Base-by-base conservation (phyloP, 1,140 invertebrate genomes). In the Zaprionus tsacasi region DNA sequence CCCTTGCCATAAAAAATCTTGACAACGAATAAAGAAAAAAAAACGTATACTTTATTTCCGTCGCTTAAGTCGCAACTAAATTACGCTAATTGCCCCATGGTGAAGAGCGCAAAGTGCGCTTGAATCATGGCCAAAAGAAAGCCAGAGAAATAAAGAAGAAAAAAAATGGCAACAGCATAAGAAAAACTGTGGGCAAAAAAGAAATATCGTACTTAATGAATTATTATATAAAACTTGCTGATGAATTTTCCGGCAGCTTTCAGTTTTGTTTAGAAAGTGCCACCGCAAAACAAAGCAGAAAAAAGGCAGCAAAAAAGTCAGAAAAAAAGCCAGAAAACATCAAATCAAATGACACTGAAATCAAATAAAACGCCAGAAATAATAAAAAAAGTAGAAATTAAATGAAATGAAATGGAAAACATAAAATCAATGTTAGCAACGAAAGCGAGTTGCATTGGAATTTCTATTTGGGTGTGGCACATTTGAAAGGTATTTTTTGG, bases 1-100 rank as follows among this genome's bases (percentile, higher is more conserved):
- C 21, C 45, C 33, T 13, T 13, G 40, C 45, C 30, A 15, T 38
- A 55, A 48, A 65, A 65, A 40, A 36, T 30, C 30, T 52, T 64
- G 61, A 52, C 61, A 66, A 45, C 15, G 35, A 30, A 45, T 33
- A 60, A 54, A 33, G 73, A 79, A 87, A 74, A 54, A 33, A 76
- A 79, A 87, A 74, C 57, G 72, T 65, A 72, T 73, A 88, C 73
- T 77, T 83, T 71, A 83, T 89, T 89, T 87, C 83, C 83, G 83
- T 66, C 78, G 82, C 80, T 80, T 80, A 75, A 83, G 66, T 89
- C n/a, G 85, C 83, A 87, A 89, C 83, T 89, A 88, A 89, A 87
- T 87, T 88, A 89, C 83, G 85, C 80, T 87, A 88, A 87, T 87
- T 87, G 70, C 81, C 56, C 59, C 52, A 56, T 70, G 63, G 60